Conservation (phyloP, 2,888 invertebrate species). For the Gasteruption jaculator region DNA sequence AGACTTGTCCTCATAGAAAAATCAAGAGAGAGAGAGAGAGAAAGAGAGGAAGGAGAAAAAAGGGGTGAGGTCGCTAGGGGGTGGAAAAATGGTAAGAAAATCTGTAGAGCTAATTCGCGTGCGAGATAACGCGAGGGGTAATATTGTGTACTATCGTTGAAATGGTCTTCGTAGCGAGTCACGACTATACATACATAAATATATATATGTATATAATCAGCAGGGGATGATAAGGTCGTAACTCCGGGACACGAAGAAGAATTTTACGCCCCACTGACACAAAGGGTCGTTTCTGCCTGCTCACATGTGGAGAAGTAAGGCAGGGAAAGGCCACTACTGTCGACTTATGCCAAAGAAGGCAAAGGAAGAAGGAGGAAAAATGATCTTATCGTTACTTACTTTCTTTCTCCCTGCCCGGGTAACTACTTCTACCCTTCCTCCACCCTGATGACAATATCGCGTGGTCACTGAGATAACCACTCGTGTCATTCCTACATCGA, state of each 20-base stretch:
- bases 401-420: slow-evolving; percentile 24
- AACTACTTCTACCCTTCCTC: slow-evolving; percentile 33
- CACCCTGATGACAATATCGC: slow-evolving; percentile 52
- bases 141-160: slow-evolving; percentile 33
- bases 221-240: too few species aligned
- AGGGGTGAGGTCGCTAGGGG: not conserved
- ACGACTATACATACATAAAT: too few species aligned
- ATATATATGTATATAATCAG: too few species aligned
- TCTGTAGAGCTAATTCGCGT: slow-evolving; percentile 50
- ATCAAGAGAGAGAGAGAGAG: slow-evolving; percentile 1
- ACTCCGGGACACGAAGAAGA: too few species aligned
- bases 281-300: slow-evolving; percentile 4
- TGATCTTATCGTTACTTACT: slow-evolving; percentile 37
- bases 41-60: slow-evolving; percentile 13
- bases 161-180: slow-evolving; percentile 44
- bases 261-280: slow-evolving; percentile 9
- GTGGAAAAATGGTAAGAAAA: slow-evolving; percentile 36
- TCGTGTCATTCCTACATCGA: slow-evolving; percentile 51
- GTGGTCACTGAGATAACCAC: slow-evolving; percentile 50
- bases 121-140: slow-evolving; percentile 43
- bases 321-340: slow-evolving; percentile 49
- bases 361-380: slow-evolving; percentile 35
- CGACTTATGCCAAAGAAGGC: slow-evolving; percentile 38
- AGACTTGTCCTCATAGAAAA: too few species aligned
- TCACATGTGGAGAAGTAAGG: too few species aligned